phyloP scores from a whole-genome alignment of 2,888 invertebrate genomes.

The Andrena chrysosceles region DNA sequence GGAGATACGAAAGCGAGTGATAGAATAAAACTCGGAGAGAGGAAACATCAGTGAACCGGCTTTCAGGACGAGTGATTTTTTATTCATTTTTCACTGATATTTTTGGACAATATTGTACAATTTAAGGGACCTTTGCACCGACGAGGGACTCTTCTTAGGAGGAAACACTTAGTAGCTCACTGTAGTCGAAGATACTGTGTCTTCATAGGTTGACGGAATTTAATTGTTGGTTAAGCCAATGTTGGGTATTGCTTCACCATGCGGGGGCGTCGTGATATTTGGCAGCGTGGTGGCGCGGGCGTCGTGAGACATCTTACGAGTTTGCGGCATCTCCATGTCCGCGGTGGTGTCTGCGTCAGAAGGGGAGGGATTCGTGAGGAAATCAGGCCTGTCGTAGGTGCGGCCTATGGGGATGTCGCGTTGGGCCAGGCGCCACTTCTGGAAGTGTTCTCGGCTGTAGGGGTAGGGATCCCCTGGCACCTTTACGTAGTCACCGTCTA shows the following conservation, averaged over 20 bases:
- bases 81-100: neutral
- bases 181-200: neutral
- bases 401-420: neutral
- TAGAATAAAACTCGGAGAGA: neutral
- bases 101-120: no score
- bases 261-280: no score
- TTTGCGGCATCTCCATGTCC: neutral
- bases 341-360: neutral
- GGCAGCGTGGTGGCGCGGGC: neutral
- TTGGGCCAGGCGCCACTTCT: constrained; percentile 66
- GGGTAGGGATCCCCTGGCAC: constrained; percentile 77
- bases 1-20: neutral
- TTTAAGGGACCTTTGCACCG: neutral
- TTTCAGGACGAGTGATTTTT: neutral
- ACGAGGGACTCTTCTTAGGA: neutral
- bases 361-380: neutral
- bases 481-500: constrained; percentile 63
- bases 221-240: neutral
- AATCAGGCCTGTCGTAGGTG: neutral
- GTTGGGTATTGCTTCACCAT: neutral
- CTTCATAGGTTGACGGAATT: neutral
- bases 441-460: constrained; percentile 71
- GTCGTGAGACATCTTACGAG: constrained; percentile 35
- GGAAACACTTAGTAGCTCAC: neutral
- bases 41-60: neutral